Evolutionary conservation across 2,113 vertebrate species (phyloP).

Genomic region (Ailurus styani): DNA sequence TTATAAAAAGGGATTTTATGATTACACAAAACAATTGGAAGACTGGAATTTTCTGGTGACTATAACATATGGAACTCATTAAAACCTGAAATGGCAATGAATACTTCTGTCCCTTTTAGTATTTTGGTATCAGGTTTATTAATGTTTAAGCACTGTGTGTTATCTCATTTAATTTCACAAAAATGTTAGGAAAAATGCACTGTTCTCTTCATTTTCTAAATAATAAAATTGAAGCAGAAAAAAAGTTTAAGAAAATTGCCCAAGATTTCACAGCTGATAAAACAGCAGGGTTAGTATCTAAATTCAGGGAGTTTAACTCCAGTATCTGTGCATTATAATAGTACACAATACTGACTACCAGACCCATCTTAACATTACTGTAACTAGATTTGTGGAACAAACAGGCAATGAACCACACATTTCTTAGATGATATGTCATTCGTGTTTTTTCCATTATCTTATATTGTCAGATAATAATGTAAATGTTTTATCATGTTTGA

Average conservation of each 20-base stretch:
- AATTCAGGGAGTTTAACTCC: neutral
- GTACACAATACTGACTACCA: neutral
- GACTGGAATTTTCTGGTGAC: neutral
- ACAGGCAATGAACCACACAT: slow-evolving; percentile 29
- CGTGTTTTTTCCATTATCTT: slow-evolving; percentile 27
- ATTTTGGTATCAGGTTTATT: neutral
- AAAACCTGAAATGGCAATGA: neutral
- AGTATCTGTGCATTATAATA: neutral
- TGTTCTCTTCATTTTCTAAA: slow-evolving; percentile 15
- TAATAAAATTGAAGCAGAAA: neutral
- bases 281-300: neutral
- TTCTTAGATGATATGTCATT: slow-evolving; percentile 34
- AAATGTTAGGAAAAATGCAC: neutral
- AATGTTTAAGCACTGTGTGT: neutral
- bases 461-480: slow-evolving; percentile 56
- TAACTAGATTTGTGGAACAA: slow-evolving; percentile 21
- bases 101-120: neutral
- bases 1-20: neutral
- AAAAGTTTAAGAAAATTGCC: neutral
- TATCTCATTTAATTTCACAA: neutral
- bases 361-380: neutral
- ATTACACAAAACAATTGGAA: neutral
- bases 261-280: neutral
- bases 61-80: neutral
- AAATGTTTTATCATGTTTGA: slow-evolving; percentile 17